Conservation (phyloP, 2,113 vertebrate genomes). For the Gulo gulo region DNA sequence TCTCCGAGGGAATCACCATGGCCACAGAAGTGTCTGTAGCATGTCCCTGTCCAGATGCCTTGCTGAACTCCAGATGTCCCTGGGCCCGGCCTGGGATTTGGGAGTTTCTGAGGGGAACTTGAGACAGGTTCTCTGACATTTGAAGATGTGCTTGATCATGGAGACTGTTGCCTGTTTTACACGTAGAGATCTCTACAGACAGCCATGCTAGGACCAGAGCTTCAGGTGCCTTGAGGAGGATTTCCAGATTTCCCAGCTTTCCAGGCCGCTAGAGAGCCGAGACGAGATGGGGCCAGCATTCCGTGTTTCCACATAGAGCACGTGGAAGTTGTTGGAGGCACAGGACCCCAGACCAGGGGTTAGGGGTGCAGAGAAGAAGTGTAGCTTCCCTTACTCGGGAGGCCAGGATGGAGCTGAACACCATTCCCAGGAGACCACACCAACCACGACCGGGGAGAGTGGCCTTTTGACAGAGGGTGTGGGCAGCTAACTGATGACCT, state of each 20-base stretch:
- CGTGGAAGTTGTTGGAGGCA: no score
- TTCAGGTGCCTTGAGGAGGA: background rate
- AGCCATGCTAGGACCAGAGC: no score
- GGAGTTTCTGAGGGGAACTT: background rate
- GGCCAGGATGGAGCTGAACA: background rate
- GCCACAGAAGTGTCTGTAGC: fast-evolving
- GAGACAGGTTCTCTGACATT: background rate
- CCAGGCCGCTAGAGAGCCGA: background rate
- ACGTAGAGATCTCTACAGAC: background rate
- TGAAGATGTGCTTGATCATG: background rate
- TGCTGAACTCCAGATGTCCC: background rate
- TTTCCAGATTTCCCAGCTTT: background rate
- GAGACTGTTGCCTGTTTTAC: background rate
- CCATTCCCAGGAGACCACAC: background rate
- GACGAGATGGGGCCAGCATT: background rate
- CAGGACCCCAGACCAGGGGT: fast-evolving
- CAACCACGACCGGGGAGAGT: fast-evolving
- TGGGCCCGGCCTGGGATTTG: fast-evolving
- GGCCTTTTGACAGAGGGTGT: background rate
- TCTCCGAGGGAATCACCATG: background rate
- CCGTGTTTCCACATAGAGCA: background rate
- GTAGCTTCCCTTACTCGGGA: background rate
- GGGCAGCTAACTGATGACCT: fast-evolving
- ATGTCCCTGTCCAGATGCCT: background rate
- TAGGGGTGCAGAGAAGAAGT: fast-evolving